A percentile compares a stretch with the other conserved stretches of the same genome.
phyloP scores from a whole-genome alignment of 2,113 vertebrate species.

The Semnornis frantzii region DNA sequence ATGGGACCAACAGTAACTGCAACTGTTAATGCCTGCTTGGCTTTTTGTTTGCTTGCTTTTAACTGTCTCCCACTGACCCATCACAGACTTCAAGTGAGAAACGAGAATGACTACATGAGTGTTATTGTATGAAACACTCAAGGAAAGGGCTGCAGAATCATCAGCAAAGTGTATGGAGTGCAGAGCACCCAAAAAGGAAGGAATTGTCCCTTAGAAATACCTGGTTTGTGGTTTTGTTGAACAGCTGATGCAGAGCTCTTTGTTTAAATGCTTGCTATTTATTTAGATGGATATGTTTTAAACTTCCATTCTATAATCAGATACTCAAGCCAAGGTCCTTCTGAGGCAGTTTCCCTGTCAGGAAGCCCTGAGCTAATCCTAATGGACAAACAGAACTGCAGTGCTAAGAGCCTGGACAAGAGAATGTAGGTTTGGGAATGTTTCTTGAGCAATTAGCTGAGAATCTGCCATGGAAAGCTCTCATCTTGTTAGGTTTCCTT shows the following conservation, averaged over 20 bases:
- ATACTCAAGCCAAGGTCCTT: slow-evolving; percentile 3
- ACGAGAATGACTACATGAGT: background rate
- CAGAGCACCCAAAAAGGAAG: background rate
- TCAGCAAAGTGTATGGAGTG: background rate
- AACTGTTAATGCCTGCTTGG: background rate
- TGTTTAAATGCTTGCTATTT: background rate
- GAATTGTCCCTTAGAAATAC: background rate
- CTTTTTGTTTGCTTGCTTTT: background rate
- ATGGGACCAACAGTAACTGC: background rate
- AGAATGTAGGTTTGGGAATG: background rate
- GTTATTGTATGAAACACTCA: background rate
- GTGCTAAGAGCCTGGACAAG: background rate
- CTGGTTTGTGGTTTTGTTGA: background rate
- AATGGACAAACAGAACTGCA: background rate
- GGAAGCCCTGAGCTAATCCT: slow-evolving; percentile 42
- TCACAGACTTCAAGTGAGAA: background rate
- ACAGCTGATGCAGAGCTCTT: background rate
- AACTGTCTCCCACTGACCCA: background rate
- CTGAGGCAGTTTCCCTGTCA: slow-evolving; percentile 19
- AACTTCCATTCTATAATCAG: background rate
- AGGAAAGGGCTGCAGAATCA: background rate
- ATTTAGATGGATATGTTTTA: background rate
- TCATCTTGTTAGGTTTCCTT: slow-evolving; percentile 19
- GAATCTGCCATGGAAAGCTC: slow-evolving; percentile 8
- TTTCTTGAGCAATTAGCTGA: slow-evolving; percentile 19